Evolutionary conservation across 2,113 vertebrate genomes (phyloP).

Genomic region (Bufo bufo): DNA sequence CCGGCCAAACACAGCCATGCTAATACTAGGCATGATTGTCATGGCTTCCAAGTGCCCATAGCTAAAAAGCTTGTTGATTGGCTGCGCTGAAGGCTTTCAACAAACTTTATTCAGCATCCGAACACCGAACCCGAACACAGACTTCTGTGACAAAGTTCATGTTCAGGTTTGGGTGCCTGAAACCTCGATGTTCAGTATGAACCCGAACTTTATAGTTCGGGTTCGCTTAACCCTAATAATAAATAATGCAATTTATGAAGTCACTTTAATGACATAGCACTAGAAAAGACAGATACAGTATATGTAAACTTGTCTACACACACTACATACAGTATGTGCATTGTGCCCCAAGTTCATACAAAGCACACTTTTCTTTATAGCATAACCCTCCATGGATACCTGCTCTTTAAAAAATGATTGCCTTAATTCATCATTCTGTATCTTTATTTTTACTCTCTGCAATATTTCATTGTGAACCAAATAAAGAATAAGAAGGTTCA

Average conservation of each 20-base stretch:
- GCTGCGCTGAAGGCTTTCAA: too few species aligned
- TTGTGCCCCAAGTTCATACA: background rate
- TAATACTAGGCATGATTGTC: too few species aligned
- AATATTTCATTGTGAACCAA: constrained; percentile 29
- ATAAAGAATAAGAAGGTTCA: constrained; percentile 22
- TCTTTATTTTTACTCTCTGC: constrained; percentile 10
- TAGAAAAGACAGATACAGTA: background rate
- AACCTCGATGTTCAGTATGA: too few species aligned
- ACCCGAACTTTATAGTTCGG: too few species aligned
- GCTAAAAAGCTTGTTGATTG: too few species aligned
- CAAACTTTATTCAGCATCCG: too few species aligned
- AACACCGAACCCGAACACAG: too few species aligned
- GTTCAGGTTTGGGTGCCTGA: too few species aligned
- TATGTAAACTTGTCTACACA: background rate
- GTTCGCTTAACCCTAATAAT: background rate
- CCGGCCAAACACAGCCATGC: too few species aligned
- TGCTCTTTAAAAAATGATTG: background rate
- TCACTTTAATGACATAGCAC: background rate
- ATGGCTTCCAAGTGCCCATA: too few species aligned
- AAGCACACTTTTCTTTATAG: background rate
- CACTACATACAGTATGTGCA: too few species aligned
- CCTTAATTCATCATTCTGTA: constrained; percentile 33
- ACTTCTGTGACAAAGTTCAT: too few species aligned
- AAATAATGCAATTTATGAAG: background rate
- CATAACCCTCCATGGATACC: background rate